Evolutionary conservation across 2,113 vertebrate species (phyloP).

Genomic region (Spea multiplicata): DNA sequence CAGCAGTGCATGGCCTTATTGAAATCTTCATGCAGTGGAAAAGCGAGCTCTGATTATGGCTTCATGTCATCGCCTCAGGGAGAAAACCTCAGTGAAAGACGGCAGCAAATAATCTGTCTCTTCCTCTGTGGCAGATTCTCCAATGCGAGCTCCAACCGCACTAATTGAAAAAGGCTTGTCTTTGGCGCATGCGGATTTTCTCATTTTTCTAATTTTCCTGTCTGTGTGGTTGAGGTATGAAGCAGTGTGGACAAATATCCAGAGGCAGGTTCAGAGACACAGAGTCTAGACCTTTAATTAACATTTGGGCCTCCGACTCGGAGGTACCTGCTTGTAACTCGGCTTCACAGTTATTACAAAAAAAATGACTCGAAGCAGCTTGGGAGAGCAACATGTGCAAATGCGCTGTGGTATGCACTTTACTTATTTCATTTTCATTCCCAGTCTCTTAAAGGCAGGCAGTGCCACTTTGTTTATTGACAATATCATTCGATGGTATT

Average conservation of each 20-base stretch:
- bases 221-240: slow-evolving; percentile 55
- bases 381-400: slow-evolving; percentile 35
- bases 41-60: slow-evolving; percentile 49
- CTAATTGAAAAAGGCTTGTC: slow-evolving; percentile 31
- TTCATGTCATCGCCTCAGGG: slow-evolving; percentile 37
- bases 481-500: too few relatives aligned
- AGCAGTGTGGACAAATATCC: slow-evolving; percentile 56
- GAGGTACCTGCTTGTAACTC: slow-evolving; percentile 53
- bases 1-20: slow-evolving; percentile 29
- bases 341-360: slow-evolving; percentile 52
- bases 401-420: not conserved
- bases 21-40: slow-evolving; percentile 25
- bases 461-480: too few relatives aligned
- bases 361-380: slow-evolving; percentile 7
- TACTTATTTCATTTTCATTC: not conserved
- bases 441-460: too few relatives aligned
- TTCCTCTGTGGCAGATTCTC: slow-evolving; percentile 28
- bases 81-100: slow-evolving; percentile 44
- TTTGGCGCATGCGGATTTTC: slow-evolving; percentile 36
- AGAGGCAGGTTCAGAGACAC: slow-evolving; percentile 59
- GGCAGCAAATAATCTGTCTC: slow-evolving; percentile 51
- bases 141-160: slow-evolving; percentile 38
- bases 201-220: slow-evolving; percentile 53
- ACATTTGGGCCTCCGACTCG: slow-evolving; percentile 59
- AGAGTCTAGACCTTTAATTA: slow-evolving; percentile 63